Conservation (phyloP, 2,797 vertebrate species). For the Nasua narica region DNA sequence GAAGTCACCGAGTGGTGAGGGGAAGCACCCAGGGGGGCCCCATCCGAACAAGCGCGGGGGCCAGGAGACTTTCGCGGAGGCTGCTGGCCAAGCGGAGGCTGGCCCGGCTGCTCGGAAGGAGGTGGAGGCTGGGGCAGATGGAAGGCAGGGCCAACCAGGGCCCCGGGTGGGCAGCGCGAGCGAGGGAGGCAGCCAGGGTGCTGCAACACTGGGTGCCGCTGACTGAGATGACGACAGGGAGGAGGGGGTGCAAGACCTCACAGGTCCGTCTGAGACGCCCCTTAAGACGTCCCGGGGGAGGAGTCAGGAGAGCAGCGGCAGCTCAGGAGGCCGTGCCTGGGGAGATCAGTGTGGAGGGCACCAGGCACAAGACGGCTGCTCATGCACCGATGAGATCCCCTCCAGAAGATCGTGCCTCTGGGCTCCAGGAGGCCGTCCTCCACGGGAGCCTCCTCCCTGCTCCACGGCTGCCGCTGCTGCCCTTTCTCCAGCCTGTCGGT, state of each 20-base stretch:
- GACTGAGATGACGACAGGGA: neutral
- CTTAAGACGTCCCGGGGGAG: accelerated
- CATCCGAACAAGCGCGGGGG: neutral
- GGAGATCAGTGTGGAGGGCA: neutral
- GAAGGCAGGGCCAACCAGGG: neutral
- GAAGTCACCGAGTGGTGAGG: neutral
- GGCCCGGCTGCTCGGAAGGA: neutral
- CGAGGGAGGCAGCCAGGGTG: neutral
- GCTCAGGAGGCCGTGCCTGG: neutral
- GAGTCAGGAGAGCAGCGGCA: neutral
- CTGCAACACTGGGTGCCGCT: neutral
- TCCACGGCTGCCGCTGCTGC: neutral
- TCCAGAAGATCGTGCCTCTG: neutral
- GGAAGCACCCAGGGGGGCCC: neutral
- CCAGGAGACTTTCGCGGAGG: neutral
- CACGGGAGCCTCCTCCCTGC: neutral
- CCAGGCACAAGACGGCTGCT: neutral
- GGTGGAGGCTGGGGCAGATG: neutral
- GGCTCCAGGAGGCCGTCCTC: no score
- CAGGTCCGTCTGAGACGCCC: neutral
- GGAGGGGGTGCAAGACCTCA: accelerated
- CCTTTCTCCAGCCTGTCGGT: neutral
- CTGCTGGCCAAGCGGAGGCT: neutral
- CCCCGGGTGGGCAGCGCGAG: accelerated
- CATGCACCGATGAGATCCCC: neutral